phyloP scores from a whole-genome alignment of 2,888 invertebrate genomes.

The Aradus depressus region DNA sequence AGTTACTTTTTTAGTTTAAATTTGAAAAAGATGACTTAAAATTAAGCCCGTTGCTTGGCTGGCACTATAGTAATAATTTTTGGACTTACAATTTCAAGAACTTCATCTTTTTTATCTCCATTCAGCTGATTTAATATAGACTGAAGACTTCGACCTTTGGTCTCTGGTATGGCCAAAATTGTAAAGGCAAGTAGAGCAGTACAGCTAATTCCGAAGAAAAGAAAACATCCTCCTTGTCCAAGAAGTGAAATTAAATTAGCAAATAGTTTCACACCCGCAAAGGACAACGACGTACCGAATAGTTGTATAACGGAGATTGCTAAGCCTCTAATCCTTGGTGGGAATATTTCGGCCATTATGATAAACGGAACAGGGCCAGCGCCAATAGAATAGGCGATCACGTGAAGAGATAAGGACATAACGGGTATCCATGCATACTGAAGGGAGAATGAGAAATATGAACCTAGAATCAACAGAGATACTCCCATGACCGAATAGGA shows the following conservation, averaged over 20 bases:
- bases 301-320: conserved; percentile 40
- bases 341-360: conserved; percentile 39
- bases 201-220: conserved; percentile 37
- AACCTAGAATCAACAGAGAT: conserved; percentile 33
- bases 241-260: conserved; percentile 36
- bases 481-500: conserved; percentile 36
- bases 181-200: conserved; percentile 35
- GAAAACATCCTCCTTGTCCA: conserved; percentile 38
- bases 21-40: no score
- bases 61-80: conserved; percentile 5
- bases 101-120: conserved; percentile 17
- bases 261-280: conserved; percentile 38
- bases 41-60: conserved; percentile 7
- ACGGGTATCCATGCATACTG: conserved; percentile 37
- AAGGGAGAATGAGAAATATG: conserved; percentile 32
- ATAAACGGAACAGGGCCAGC: conserved; percentile 40
- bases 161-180: conserved; percentile 39
- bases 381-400: conserved; percentile 40
- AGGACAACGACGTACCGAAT: conserved; percentile 38
- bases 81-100: conserved; percentile 9
- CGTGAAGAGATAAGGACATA: conserved; percentile 38
- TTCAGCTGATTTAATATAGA: conserved; percentile 37
- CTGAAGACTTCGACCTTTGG: conserved; percentile 38
- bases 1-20: no score
- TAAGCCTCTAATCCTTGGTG: conserved; percentile 38